Base-by-base conservation (phyloP, 1,140 invertebrate genomes). In the Trichomalopsis sarcophagae region DNA sequence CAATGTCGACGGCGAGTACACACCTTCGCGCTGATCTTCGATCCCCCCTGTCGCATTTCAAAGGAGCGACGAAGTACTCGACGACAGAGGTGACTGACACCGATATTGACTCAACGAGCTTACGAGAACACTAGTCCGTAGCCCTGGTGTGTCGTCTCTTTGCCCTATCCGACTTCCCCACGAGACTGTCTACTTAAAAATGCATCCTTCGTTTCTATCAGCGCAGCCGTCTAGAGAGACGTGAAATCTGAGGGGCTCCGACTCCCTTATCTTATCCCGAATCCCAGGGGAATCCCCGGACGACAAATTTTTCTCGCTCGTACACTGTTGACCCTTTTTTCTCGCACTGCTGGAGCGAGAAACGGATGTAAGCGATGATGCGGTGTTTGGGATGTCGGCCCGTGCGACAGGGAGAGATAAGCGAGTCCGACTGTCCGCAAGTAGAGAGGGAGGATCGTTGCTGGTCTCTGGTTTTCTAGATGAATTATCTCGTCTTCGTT, bases 111-210 rank as follows among this genome's bases (percentile, higher is more conserved):
- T n/a, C 55, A 62, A 62, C 55, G 55, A 62, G 6, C 21, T n/a
- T 7, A 21, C 55, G 17, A 55, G 50, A 55, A 55, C 17, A 55
- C 50, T 50, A 50, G 47, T 10, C 47, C 27, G 27, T 0, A 55
- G 50, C 50, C 5, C 50, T 3, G 14, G 5, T 55, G 55, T 21
- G 55, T n/a, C 27, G 2, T 27, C 21, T 1, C 21, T 62, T 7
- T 50, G 47, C 14, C 55, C n/a, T 47, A 55, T 79, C 14, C 33
- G 17, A 1, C 21, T 33, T 36, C 33, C 36, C 68, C 80, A 17
- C 17, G 69, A 74, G 69, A 74, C 21, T n/a, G 13, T n/a, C 33
- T 81, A 36, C 80, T 81, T 82, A 82, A 82, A 76, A 82, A 82
- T 82, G 55, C 81, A 82, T 82, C 4, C 44, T 13, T 5, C 69